phyloP scores from a whole-genome alignment of 2,113 vertebrate genomes.

The Danio rerio region GRCz12tu NC_133176.1:55960001-55960500 shows the following conservation, averaged over 20 bases:
- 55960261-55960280: conserved; percentile 93
- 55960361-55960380: conserved; percentile 6
- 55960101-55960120: too few relatives aligned
- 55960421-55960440: conserved; percentile 76
- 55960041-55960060: too few relatives aligned
- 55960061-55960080: too few relatives aligned
- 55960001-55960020: not conserved
- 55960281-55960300: conserved; percentile 96
- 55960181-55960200: conserved; percentile 81
- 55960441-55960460: conserved; percentile 95
- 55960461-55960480: conserved; percentile 92
- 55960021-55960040: too few relatives aligned
- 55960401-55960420: not conserved
- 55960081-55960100: too few relatives aligned
- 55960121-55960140: too few relatives aligned
- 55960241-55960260: conserved; percentile 98
- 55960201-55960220: conserved; percentile 93
- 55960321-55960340: conserved; percentile 93
- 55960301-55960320: conserved; percentile 95
- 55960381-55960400: not conserved
- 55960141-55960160: not conserved
- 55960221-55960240: conserved; percentile 99
- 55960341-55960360: too few relatives aligned
- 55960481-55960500: conserved; percentile 92
- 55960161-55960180: conserved; percentile 18